A percentile compares a stretch with the other conserved stretches of the same genome.
Conservation (phyloP, 2,113 vertebrate species). For the Nesogale talazaci region DNA sequence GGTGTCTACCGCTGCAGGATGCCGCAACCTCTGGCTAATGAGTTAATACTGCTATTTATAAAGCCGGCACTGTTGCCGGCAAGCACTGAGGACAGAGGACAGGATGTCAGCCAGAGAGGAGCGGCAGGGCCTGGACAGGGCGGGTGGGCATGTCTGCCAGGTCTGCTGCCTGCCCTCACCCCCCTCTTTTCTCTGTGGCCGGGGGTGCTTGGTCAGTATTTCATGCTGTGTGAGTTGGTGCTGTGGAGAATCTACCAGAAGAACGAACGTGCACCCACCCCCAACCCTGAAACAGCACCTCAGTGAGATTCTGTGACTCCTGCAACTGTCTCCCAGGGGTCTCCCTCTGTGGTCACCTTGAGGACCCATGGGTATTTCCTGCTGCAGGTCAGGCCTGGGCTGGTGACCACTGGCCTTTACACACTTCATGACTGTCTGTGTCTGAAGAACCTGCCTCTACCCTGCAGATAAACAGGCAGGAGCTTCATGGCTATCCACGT, state of each 20-base stretch:
- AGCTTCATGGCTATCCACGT: no score
- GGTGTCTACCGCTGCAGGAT: not conserved
- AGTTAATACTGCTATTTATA: not conserved
- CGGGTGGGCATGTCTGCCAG: not conserved
- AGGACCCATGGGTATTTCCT: no score
- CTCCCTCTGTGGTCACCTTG: not conserved
- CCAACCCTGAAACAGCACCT: not conserved
- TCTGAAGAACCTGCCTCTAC: no score
- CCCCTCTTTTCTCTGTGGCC: not conserved
- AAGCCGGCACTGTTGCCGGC: not conserved
- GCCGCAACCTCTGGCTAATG: not conserved
- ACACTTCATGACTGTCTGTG: no score
- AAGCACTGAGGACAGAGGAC: rapidly evolving
- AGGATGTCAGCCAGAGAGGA: no score
- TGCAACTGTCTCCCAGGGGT: not conserved
- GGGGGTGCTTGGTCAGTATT: not conserved
- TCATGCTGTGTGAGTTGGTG: not conserved
- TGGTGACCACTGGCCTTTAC: no score
- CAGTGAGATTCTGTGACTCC: not conserved
- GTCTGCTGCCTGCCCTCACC: not conserved
- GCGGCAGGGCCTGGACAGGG: rapidly evolving
- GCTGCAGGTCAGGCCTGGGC: no score
- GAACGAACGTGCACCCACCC: not conserved
- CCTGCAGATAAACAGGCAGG: no score
- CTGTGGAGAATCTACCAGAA: not conserved